Evolutionary conservation across 1,140 invertebrate species (phyloP).

Genomic region (Eciton burchellii): DNA sequence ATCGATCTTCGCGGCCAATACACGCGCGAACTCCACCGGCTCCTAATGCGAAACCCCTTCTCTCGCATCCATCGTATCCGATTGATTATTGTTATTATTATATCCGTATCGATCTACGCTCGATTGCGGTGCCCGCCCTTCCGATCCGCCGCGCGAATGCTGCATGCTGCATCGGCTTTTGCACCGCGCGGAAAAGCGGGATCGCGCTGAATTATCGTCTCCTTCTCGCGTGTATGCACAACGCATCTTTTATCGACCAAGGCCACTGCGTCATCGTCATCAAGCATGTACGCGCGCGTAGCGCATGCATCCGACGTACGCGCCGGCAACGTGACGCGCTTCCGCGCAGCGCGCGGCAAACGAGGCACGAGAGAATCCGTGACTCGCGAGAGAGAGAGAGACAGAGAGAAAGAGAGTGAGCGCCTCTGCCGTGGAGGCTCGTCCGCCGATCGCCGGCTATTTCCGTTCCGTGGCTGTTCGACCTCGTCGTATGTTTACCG

Average conservation of each 20-base stretch:
- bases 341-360: slow-evolving; percentile 22
- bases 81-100: no score
- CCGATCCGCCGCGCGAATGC: no score
- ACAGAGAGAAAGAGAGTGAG: no score
- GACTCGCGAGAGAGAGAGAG: slow-evolving; percentile 2
- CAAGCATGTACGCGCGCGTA: slow-evolving; percentile 4
- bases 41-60: no score
- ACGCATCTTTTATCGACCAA: slow-evolving; percentile 69
- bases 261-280: slow-evolving; percentile 71
- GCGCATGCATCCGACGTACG: slow-evolving; percentile 20
- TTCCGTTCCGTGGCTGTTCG: slow-evolving; percentile 19
- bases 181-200: slow-evolving; percentile 53
- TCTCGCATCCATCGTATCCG: no score
- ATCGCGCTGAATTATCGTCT: slow-evolving; percentile 63
- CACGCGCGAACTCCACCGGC: no score
- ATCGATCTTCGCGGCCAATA: background rate
- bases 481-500: background rate
- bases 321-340: slow-evolving; percentile 40
- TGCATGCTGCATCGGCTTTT: slow-evolving; percentile 5
- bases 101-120: background rate
- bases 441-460: slow-evolving; percentile 40
- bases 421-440: slow-evolving; percentile 34
- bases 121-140: background rate
- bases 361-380: slow-evolving; percentile 27
- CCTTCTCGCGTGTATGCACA: slow-evolving; percentile 4